Evolutionary conservation across 2,888 invertebrate genomes (phyloP).

Genomic region (Drosophila pseudotalamancana): DNA sequence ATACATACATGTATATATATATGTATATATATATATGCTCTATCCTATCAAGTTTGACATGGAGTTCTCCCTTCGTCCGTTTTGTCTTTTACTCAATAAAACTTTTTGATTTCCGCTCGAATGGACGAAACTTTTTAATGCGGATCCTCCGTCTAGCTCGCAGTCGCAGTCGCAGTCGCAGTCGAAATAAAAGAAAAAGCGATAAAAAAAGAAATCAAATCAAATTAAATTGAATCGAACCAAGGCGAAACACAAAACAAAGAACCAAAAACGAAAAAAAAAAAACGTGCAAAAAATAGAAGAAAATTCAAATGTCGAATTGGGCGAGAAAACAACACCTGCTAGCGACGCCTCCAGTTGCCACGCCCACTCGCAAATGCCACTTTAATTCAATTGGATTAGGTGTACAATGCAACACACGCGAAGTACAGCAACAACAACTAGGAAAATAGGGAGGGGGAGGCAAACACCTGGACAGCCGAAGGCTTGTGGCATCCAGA

Average conservation of each 20-base stretch:
- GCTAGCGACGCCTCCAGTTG: neutral
- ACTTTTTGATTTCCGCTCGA: constrained; percentile 79
- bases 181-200: constrained; percentile 26
- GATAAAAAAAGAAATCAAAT: constrained; percentile 58
- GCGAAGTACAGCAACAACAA: constrained; percentile 2
- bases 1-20: constrained; percentile 29
- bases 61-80: neutral
- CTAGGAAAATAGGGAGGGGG: neutral
- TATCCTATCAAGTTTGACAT: constrained; percentile 50
- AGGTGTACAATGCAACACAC: constrained; percentile 55
- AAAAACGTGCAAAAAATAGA: neutral
- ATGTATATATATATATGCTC: constrained; percentile 58
- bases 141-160: constrained; percentile 55
- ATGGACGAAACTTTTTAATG: constrained; percentile 72
- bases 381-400: constrained; percentile 75
- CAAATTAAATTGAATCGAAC: constrained; percentile 58
- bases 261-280: neutral
- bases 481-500: neutral
- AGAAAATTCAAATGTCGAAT: constrained; percentile 67
- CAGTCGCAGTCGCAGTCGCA: constrained; percentile 10
- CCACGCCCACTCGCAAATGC: constrained; percentile 33
- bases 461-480: constrained; percentile 30
- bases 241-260: constrained; percentile 32
- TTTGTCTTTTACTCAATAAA: constrained; percentile 67
- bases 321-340: constrained; percentile 49